phyloP scores from a whole-genome alignment of 2,113 vertebrate species.

The Hassar affinis region DNA sequence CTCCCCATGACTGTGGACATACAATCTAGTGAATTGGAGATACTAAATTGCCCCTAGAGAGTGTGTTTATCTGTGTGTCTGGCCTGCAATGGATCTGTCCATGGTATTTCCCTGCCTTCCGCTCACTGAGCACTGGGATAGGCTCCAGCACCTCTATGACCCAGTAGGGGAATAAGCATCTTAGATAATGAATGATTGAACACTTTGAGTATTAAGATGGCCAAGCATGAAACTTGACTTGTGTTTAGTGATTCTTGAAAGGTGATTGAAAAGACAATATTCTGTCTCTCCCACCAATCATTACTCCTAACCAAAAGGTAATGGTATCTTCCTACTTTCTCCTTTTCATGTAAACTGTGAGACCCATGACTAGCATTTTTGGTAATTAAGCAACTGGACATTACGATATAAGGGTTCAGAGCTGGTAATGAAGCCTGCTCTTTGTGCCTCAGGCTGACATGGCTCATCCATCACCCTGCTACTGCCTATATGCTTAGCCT shows the following conservation, averaged over 20 bases:
- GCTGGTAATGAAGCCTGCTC: constrained; percentile 42
- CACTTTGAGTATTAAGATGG: background rate
- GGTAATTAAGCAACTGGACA: constrained; percentile 50
- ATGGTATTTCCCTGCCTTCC: too few species aligned
- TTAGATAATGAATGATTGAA: too few species aligned
- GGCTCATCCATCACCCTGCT: constrained; percentile 61
- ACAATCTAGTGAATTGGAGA: too few species aligned
- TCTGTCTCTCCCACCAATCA: constrained; percentile 51
- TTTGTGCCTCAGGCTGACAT: constrained; percentile 34
- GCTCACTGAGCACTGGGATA: too few species aligned
- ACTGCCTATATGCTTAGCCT: constrained; percentile 49
- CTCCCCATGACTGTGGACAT: too few species aligned
- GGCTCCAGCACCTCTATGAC: too few species aligned
- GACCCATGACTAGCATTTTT: constrained; percentile 24
- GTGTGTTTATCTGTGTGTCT: too few species aligned
- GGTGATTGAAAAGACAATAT: constrained; percentile 51
- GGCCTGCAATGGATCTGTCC: too few species aligned
- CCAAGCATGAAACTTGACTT: constrained; percentile 44
- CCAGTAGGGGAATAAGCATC: too few species aligned
- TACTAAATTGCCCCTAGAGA: too few species aligned
- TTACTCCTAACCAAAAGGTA: constrained; percentile 34
- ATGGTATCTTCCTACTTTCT: constrained; percentile 11
- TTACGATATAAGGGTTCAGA: constrained; percentile 18
- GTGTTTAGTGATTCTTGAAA: constrained; percentile 41
- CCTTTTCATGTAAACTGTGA: constrained; percentile 28